Evolutionary conservation across 2,797 vertebrate genomes (phyloP).

Genomic region (Sebastiscus tertius): DNA sequence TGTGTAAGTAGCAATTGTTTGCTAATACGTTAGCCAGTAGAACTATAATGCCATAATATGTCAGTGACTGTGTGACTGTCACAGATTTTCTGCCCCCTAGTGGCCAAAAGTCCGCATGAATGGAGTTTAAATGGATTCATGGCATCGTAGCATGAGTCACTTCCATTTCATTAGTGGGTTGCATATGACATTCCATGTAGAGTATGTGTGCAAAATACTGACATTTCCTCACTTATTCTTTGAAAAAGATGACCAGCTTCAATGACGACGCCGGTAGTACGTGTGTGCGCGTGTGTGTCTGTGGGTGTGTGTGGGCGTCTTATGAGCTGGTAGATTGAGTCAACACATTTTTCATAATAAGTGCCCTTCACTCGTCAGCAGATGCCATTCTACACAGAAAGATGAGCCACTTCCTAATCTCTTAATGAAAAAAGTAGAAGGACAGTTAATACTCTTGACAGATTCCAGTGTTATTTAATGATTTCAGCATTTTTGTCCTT

Average conservation of each 20-base stretch:
- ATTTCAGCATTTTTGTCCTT: slow-evolving; percentile 45
- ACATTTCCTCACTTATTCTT: slow-evolving; percentile 7
- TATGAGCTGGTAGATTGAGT: slow-evolving; percentile 37
- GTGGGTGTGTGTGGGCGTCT: background rate
- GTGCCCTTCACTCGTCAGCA: slow-evolving; percentile 59
- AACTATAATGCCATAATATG: background rate
- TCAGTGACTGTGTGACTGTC: background rate
- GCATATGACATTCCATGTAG: background rate
- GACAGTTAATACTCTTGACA: slow-evolving; percentile 48
- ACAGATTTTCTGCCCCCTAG: background rate
- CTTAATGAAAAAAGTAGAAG: slow-evolving; percentile 51
- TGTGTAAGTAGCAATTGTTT: background rate
- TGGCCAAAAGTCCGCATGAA: background rate
- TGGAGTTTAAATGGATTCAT: background rate
- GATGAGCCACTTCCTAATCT: slow-evolving; percentile 59
- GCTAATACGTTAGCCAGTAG: background rate
- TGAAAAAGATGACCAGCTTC: slow-evolving; percentile 3
- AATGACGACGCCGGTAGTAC: background rate
- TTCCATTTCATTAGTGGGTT: slow-evolving; percentile 2
- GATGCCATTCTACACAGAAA: slow-evolving; percentile 47
- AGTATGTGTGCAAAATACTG: background rate
- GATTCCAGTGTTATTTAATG: slow-evolving; percentile 45
- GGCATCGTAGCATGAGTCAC: background rate
- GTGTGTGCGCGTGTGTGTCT: background rate
- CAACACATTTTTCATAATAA: slow-evolving; percentile 59